Evolutionary conservation across 2,113 vertebrate species (phyloP), one percentile per base, ranked within the genome.

Genomic region (Chrysemys picta): DNA sequence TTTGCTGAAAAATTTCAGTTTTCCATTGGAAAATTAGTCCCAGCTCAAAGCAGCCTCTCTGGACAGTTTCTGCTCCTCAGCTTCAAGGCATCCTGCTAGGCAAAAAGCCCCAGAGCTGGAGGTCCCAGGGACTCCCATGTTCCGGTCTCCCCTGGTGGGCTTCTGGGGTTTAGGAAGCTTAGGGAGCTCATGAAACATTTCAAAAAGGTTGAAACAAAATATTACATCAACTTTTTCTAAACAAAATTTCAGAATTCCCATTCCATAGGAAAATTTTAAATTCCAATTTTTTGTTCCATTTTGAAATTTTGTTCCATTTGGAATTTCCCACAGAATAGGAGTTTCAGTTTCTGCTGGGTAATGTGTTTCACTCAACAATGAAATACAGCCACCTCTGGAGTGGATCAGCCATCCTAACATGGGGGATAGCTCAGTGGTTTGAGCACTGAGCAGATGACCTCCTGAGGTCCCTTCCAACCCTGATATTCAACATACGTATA

Each of bases 211-310:
- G 22, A 92, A 95, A 94, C 31, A 0, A 92, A 93, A 84, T 4
- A 27, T 9, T 75, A 62, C 12, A 31, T 31, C 5, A 62, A 62
- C 27, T 90, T 91, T 53, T 47, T 76, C 59, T 19, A 88, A 89
- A 79, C 54, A 75, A 53, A 80, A 7, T 9, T 87, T 6, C 3
- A 65, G 0, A 65, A 92, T 93, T 87, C 54, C 21, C 80, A 1
- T 87, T 89, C 56, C 69, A 25, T 35, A 94, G 31, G 84, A 93
- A 62, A 62, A 29, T 31, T 31, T 31, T 12, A 62, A 85, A 89
- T 54, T 14, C 5, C 69, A 90, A 69, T 85, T 85, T 42, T 31
- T 90, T 19, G 31, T 56, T 91, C 45, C 35, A 87, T 31, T 62
- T 62, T 31, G 59, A 11, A 31, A 62, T 31, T 31, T 62, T 50